Base-by-base conservation (phyloP, 2,888 invertebrate genomes). In the Archips xylosteana region DNA sequence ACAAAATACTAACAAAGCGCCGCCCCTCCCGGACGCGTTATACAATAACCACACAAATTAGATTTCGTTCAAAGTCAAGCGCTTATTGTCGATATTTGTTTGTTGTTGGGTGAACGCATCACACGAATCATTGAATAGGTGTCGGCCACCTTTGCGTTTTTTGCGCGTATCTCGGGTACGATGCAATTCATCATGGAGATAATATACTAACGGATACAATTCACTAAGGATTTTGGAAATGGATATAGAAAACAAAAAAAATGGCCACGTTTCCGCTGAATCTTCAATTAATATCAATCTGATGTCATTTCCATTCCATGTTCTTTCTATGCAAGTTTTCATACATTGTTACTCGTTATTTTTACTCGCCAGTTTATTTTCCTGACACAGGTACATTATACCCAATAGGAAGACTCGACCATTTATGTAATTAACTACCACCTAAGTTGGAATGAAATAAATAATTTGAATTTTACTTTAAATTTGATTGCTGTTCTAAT, bases 21-120 rank as follows among this genome's bases (percentile, higher is more conserved):
- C 84, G 79, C 82, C 83, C 86, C 80, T 82, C 83, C 84, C 81
- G 89, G 89, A 92, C 92, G 83, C 88, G 88, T 93, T 92, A 92
- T 92, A 94, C 93, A 94, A 94, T 93, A 92, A 93, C 91, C 89
- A 85, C 89, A 91, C 92, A 94, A 94, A 94, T 94, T 94, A 94
- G 93, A 94, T 94, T 94, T 92, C 89, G 90, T 89, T 90, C 88
- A 91, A 92, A 94, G 94, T 94, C 93, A 93, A 92, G 89, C 92
- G 88, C 88, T 91, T 86, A 91, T 92, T 92, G 92, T 92, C 87
- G 87, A 87, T 81, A 86, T 87, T 81, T 90, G 89, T 92, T 93
- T 92, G 92, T 92, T 91, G 89, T 89, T 84, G 84, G 85, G 82
- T 85, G 89, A 89, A 89, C 88, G 87, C 85, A 92, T 93, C 88